Evolutionary conservation across 2,113 vertebrate species (phyloP).

Genomic region (Scophthalmus maximus): DNA sequence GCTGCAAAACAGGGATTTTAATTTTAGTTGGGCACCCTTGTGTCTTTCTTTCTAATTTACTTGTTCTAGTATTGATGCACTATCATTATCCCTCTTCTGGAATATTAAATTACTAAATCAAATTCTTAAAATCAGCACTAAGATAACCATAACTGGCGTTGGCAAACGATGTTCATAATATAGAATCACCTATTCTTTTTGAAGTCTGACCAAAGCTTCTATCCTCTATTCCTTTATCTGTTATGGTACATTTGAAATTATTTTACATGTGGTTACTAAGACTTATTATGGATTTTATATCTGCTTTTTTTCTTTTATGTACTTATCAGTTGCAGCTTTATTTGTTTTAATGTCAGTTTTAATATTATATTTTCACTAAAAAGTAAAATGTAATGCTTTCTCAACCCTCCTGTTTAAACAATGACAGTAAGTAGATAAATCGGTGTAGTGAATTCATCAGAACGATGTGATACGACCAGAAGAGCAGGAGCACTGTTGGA

Average conservation of each 20-base stretch:
- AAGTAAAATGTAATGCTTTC: not conserved
- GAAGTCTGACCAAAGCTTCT: conserved; percentile 1
- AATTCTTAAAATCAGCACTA: conserved; percentile 31
- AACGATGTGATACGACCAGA: not conserved
- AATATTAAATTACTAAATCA: conserved; percentile 19
- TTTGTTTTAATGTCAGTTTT: not conserved
- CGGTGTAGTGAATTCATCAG: not conserved
- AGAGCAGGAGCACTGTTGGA: not conserved
- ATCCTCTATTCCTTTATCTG: not conserved
- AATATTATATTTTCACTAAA: not conserved
- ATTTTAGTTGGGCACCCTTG: not conserved
- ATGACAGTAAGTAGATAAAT: conserved; percentile 4
- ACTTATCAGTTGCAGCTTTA: not conserved
- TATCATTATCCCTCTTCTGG: conserved; percentile 2
- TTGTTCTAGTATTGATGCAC: not conserved
- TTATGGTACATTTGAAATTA: not conserved
- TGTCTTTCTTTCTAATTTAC: not conserved
- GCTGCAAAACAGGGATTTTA: not conserved
- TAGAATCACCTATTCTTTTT: not conserved
- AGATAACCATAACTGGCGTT: conserved; percentile 4
- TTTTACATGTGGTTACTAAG: too few relatives aligned
- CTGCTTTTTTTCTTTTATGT: too few relatives aligned
- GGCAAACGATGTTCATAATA: conserved; percentile 14
- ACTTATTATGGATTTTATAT: too few relatives aligned
- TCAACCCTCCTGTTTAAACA: not conserved